phyloP scores from a whole-genome alignment of 1,140 invertebrate species.

The Apocrypta bakeri region DNA sequence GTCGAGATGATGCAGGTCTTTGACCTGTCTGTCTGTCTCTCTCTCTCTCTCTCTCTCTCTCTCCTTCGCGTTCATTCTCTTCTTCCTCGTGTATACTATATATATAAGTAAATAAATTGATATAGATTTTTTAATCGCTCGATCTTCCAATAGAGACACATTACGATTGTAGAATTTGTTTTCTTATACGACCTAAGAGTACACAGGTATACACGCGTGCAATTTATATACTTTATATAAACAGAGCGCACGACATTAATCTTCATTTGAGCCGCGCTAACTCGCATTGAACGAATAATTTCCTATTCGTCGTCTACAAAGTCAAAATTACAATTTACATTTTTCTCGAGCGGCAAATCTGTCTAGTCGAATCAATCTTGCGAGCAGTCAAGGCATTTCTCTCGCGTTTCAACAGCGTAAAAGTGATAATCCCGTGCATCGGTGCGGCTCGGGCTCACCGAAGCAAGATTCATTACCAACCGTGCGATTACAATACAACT shows the following conservation, averaged over 20 bases:
- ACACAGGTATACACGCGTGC: too few relatives aligned
- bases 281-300: too few relatives aligned
- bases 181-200: too few relatives aligned
- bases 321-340: too few relatives aligned
- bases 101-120: background rate
- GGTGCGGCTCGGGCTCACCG: background rate
- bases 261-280: too few relatives aligned
- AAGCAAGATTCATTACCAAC: conserved; percentile 20
- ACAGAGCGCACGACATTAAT: too few relatives aligned
- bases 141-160: background rate
- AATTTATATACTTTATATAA: too few relatives aligned
- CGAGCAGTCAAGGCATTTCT: background rate
- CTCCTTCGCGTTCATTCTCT: background rate
- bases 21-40: conserved; percentile 1
- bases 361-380: background rate
- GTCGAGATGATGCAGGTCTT: conserved; percentile 6
- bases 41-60: conserved; percentile 1
- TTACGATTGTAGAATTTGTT: too few relatives aligned
- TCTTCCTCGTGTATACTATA: background rate
- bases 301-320: too few relatives aligned
- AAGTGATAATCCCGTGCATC: background rate
- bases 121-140: background rate
- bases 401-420: background rate
- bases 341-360: too few relatives aligned
- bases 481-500: background rate